Base-by-base conservation (phyloP, 2,888 invertebrate species). In the Pasiphila rectangulata region DNA sequence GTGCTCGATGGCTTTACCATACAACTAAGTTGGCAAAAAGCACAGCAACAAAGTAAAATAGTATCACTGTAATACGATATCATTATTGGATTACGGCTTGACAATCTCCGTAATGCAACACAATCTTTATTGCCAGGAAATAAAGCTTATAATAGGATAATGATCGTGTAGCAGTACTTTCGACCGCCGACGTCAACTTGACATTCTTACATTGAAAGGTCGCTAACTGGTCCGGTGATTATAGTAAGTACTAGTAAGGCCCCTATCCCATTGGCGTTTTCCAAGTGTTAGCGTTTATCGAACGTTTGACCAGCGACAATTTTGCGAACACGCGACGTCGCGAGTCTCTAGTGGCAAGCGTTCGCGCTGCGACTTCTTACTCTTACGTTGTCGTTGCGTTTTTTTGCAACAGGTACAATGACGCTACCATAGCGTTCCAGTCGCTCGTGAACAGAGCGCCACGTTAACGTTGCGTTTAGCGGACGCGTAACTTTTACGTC, bases 161-260 rank as follows among this genome's bases (percentile, higher is more conserved):
- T 56, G 55, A 56, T 20, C 51, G 47, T 30, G 59, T 72, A 73
- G 71, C 75, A 62, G 75, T 79, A 72, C 77, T 78, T 75, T 78
- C 69, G 66, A 64, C 65, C 57, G 59, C 64, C 68, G 56, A 51
- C 51, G 46, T 47, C 55, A 59, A 70, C 72, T 70, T 73, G 73
- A 73, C 74, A 73, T 73, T 72, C 70, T 66, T 66, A 66, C 69
- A 72, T 72, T 68, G 71, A 73, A 74, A 74, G 73, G 73, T 74
- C 74, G 74, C 69, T 67, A 73, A 74, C 73, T 74, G 66, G 74
- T 72, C 56, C 66, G 54, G 56, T 55, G 61, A 71, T 77, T 77
- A 74, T 69, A 61, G 54, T 51, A 50, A 44, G 32, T 32, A 32
- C 32, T 32, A 19, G 16, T 32, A 32, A 32, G 45, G 54, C 57